Percentiles rank a stretch among this genome's conserved stretches.
These are phyloP conservation scores for Gavia stellata DNA, from an alignment of 2,113 vertebrate genomes.

Conservation along the genomic window DNA sequence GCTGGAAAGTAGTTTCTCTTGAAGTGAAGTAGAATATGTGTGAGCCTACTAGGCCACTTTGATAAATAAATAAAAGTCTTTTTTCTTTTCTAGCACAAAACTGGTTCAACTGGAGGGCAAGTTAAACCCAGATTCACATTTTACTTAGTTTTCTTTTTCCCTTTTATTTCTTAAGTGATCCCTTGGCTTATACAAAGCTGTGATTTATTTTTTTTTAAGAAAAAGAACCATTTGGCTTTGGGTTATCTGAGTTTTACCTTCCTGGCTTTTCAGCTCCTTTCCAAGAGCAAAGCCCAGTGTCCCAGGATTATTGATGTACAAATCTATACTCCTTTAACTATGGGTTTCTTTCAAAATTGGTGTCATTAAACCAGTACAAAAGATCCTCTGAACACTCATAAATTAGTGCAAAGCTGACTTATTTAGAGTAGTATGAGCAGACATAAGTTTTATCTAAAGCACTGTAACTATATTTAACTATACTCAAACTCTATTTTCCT, in stretches of 20 bases:
- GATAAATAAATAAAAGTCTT: slow-evolving; percentile 42
- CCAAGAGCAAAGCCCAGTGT: background rate
- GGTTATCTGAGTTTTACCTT: background rate
- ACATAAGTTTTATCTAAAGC: background rate
- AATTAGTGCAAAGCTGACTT: background rate
- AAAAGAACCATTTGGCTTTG: background rate
- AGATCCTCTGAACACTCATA: background rate
- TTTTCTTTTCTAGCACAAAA: background rate
- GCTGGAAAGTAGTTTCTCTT: slow-evolving; percentile 29
- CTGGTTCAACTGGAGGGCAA: slow-evolving; percentile 17
- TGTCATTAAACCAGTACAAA: background rate
- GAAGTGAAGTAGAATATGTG: background rate
- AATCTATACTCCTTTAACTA: background rate
- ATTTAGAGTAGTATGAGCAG: background rate
- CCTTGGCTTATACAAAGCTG: background rate
- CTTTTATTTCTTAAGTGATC: background rate
- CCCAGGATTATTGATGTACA: background rate
- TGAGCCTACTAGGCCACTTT: background rate
- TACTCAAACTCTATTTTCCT: background rate
- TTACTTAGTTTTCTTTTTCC: background rate
- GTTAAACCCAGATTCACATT: background rate
- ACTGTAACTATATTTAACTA: background rate
- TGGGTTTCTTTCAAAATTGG: background rate
- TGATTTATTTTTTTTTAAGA: background rate
- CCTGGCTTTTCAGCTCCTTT: background rate